A percentile compares a stretch with the other conserved stretches of the same genome.
These are phyloP conservation scores for Enteromius afrohamiltoni DNA, from an alignment of 2,797 vertebrate species.

Conservation along the genomic window DNA sequence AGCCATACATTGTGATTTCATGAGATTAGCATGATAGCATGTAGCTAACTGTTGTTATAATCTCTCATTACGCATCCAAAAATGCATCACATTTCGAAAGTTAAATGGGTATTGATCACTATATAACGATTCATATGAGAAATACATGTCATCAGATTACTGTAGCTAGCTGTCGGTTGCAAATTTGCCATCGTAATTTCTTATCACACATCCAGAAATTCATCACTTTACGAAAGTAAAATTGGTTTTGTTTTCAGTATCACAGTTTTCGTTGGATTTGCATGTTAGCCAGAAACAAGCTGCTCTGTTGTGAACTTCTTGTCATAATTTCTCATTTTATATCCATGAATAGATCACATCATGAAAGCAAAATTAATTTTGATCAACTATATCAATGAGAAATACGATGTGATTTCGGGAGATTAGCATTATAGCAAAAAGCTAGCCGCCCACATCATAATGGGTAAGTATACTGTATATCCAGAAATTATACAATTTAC, in stretches of 20 bases:
- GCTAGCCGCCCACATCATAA: neutral
- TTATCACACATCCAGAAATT: neutral
- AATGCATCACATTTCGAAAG: too few species aligned
- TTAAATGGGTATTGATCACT: too few species aligned
- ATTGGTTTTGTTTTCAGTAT: neutral
- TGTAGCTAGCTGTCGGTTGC: too few species aligned
- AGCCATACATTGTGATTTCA: neutral
- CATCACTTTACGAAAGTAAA: neutral
- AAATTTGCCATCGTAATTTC: too few species aligned
- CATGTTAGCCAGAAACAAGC: neutral
- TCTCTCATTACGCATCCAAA: too few species aligned
- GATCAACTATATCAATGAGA: neutral
- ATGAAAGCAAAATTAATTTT: neutral
- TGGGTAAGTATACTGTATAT: too few species aligned
- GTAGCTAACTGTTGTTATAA: too few species aligned
- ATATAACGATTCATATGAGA: too few species aligned
- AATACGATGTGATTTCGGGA: neutral
- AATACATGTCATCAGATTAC: neutral
- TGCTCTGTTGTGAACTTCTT: too few species aligned
- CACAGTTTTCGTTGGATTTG: neutral
- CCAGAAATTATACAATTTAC: too few species aligned
- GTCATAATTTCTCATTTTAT: too few species aligned
- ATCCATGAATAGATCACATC: neutral
- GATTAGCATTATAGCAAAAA: neutral
- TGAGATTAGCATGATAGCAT: neutral